phyloP scores from a whole-genome alignment of 1,140 invertebrate species.

The Platyscapa corneri region DNA sequence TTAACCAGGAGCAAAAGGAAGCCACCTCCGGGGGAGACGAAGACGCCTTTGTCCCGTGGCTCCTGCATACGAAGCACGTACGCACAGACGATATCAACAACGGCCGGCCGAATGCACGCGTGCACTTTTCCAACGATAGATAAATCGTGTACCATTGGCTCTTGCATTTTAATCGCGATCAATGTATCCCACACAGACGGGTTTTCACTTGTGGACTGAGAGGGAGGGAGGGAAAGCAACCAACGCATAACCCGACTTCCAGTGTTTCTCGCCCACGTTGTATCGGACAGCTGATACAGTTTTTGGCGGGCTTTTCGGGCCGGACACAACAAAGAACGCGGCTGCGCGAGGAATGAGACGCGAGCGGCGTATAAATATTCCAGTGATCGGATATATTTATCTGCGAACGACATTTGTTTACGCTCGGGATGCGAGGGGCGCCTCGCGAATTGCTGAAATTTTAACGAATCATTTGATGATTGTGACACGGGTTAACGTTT shows the following conservation, averaged over 20 bases:
- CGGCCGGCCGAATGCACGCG: too few relatives aligned
- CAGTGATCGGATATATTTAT: too few relatives aligned
- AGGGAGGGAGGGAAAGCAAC: background rate
- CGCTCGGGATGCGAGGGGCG: background rate
- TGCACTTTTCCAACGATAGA: background rate
- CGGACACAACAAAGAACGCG: background rate
- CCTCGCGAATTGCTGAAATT: background rate
- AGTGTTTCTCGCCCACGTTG: background rate
- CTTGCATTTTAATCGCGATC: background rate
- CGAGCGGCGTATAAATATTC: too few relatives aligned
- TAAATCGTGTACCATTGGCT: background rate
- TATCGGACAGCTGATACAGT: slow-evolving; percentile 70
- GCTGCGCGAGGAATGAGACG: too few relatives aligned
- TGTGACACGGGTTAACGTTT: background rate
- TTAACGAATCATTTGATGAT: background rate
- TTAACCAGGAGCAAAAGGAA: background rate
- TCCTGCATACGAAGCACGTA: background rate
- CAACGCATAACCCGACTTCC: too few relatives aligned
- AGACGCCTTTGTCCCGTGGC: background rate
- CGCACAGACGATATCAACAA: background rate
- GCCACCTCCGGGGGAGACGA: too few relatives aligned
- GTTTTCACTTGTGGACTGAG: background rate
- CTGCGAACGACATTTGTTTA: background rate
- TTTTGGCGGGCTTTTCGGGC: slow-evolving; percentile 67
- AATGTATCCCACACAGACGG: background rate